Evolutionary conservation across 2,113 vertebrate genomes (phyloP).

Genomic region (Ceyx melanurus): DNA sequence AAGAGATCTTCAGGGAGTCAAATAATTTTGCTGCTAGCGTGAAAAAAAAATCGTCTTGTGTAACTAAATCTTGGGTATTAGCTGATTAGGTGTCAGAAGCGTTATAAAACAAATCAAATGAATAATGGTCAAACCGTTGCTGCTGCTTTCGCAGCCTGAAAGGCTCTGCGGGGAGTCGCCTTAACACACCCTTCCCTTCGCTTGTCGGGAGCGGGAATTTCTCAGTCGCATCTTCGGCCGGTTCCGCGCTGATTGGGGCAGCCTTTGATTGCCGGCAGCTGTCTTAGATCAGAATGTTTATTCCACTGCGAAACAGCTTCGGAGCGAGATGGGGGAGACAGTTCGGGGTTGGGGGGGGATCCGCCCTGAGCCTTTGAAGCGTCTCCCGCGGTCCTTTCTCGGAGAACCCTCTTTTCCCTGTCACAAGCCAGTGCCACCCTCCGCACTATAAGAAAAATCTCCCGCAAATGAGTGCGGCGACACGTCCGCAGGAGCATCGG

Average conservation of each 20-base stretch:
- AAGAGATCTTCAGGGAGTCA: not conserved
- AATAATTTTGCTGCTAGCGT: not conserved
- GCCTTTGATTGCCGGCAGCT: conserved; percentile 64
- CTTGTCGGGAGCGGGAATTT: not conserved
- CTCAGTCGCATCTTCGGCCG: conserved; percentile 1
- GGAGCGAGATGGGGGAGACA: conserved; percentile 12
- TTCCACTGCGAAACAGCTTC: conserved; percentile 41
- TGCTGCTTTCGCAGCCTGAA: not conserved
- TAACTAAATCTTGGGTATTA: conserved; percentile 39
- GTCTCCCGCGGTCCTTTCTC: not conserved
- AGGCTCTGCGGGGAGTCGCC: not conserved
- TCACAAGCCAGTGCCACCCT: not conserved
- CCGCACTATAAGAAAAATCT: not conserved
- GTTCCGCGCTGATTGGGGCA: not conserved
- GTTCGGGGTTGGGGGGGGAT: not conserved
- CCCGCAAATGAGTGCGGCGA: not conserved
- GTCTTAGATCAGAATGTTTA: conserved; percentile 71
- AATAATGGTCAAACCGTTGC: conserved; percentile 11
- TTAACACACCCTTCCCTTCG: not conserved
- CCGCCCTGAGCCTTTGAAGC: conserved; percentile 18
- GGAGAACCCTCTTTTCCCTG: not conserved
- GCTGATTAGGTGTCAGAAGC: conserved; percentile 54
- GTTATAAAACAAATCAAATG: conserved; percentile 67
- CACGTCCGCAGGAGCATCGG: not conserved
- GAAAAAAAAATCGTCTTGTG: not conserved